phyloP scores from a whole-genome alignment of 2,113 vertebrate species.

The Chaenocephalus aceratus region DNA sequence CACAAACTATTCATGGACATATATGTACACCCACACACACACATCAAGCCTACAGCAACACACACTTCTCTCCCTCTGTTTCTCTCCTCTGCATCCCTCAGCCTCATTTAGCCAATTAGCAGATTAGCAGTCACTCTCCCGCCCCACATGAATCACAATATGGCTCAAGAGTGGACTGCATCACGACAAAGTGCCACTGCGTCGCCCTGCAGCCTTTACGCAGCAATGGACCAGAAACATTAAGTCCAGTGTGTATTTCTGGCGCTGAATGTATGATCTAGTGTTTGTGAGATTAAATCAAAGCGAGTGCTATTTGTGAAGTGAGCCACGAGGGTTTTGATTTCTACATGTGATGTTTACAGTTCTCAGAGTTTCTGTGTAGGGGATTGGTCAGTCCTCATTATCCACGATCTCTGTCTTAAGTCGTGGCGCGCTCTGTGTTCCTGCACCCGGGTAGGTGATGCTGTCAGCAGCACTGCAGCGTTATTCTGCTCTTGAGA shows the following conservation, averaged over 20 bases:
- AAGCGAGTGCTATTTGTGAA: slow-evolving; percentile 42
- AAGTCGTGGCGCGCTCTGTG: slow-evolving; percentile 20
- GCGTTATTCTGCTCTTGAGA: slow-evolving; percentile 61
- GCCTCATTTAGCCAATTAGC: slow-evolving; percentile 75
- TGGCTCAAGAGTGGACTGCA: slow-evolving; percentile 56
- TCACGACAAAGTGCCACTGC: slow-evolving; percentile 29
- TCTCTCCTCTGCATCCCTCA: slow-evolving; percentile 36
- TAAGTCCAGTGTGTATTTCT: slow-evolving; percentile 15
- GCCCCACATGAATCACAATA: slow-evolving; percentile 56
- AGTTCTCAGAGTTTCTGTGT: slow-evolving; percentile 38
- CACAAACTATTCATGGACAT: slow-evolving; percentile 49
- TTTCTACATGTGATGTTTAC: slow-evolving; percentile 24
- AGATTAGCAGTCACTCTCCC: slow-evolving; percentile 64
- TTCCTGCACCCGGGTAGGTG: slow-evolving; percentile 39
- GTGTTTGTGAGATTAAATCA: slow-evolving; percentile 39
- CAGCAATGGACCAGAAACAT: slow-evolving; percentile 47
- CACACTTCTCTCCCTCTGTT: slow-evolving; percentile 9
- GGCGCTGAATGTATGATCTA: slow-evolving; percentile 14
- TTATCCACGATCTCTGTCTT: slow-evolving; percentile 28
- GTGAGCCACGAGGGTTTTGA: slow-evolving; percentile 25
- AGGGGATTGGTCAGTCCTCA: slow-evolving; percentile 44
- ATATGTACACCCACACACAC: slow-evolving; percentile 29
- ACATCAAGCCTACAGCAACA: slow-evolving; percentile 34
- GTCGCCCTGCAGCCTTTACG: slow-evolving; percentile 41
- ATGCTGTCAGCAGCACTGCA: slow-evolving; percentile 43